Evolutionary conservation across 2,113 vertebrate species (phyloP), one percentile per base, ranked within the genome.

Genomic region (Siniperca chuatsi): DNA sequence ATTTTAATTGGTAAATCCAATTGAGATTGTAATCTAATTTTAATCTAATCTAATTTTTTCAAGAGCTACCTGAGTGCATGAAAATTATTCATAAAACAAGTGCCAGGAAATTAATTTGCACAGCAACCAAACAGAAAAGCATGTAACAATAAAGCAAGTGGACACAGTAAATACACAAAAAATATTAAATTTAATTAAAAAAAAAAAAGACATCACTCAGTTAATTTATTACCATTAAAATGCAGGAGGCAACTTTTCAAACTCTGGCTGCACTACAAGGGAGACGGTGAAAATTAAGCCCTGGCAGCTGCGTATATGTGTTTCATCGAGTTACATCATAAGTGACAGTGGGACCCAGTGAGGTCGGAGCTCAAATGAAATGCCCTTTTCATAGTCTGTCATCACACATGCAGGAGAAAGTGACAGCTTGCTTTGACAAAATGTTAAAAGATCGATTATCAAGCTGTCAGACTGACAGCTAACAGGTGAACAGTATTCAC

Each of bases 281-380:
- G 12, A 61, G 44, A 37, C 4, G 2, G 50, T 44, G 54, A 58
- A 29, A 75, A 33, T 35, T 2, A 58, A 40, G 52, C 5, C n/a
- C 2, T 33, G 40, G 2, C 60, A 54, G 6, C 3, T 21, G 35
- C 1, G 2, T 11, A 20, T 2, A 21, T 11, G 23, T 15, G 16
- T 80, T 69, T 75, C 83, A 75, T 50, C 23, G 29, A 12, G 37
- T 85, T 81, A 57, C 78, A 71, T 81, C 72, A 80, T 15, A 10
- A 68, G 48, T 20, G 25, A 75, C 13, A 65, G 18, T 10, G 13
- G 23, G 7, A 50, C 7, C 42, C 16, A 58, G 68, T 3, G 25
- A 80, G 48, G 46, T 60, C 33, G 4, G 9, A 33, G 62, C 62
- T 54, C 77, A 54, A 40, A 5, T 15, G 0, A 69, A 33, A 80